Percentiles rank a stretch among this genome's conserved stretches.
Conservation (phyloP, 2,113 vertebrate species). For the cattle (Bos taurus) region ARS-UCD2.0 NC_037333.1:94444001-94444500, state of each 20-base stretch:
- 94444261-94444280: rapidly evolving
- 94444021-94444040: no score
- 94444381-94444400: not conserved
- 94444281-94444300: not conserved
- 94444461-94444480: not conserved
- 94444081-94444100: no score
- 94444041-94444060: no score
- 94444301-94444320: not conserved
- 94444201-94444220: not conserved
- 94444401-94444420: not conserved
- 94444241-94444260: not conserved
- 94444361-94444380: not conserved
- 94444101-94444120: not conserved
- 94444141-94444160: not conserved
- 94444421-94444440: not conserved
- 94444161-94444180: no score
- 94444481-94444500: not conserved
- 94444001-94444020: no score
- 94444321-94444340: not conserved
- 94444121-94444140: not conserved
- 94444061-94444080: no score
- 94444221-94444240: not conserved
- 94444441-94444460: not conserved
- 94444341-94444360: not conserved
- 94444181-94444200: no score